phyloP scores from a whole-genome alignment of 92 coral and sea anemone species.

The Parazoanthus swiftii region DNA sequence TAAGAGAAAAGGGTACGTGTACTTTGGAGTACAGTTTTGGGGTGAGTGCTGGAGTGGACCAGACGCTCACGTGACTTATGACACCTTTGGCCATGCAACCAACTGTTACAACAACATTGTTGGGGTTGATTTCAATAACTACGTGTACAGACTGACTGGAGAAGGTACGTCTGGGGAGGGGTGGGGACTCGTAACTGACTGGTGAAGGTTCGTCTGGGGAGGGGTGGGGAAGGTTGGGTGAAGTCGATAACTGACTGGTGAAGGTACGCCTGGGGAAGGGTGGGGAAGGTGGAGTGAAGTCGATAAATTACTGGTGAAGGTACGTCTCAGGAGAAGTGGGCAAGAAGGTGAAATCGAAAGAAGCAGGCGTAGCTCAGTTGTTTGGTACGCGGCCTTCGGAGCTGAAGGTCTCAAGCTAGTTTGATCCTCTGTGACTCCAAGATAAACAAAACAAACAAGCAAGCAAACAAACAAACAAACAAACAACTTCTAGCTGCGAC shows the following conservation, averaged over 20 bases:
- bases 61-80: constrained; percentile 7
- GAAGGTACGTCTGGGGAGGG: constrained; percentile 2
- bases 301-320: background rate
- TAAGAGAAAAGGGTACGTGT: constrained; percentile 20
- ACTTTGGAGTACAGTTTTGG: constrained; percentile 28
- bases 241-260: background rate
- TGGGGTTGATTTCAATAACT: constrained; percentile 8
- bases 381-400: too few relatives aligned
- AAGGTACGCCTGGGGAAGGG: background rate
- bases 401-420: too few relatives aligned
- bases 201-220: background rate
- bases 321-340: too few relatives aligned
- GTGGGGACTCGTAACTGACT: background rate
- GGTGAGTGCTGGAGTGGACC: constrained; percentile 31
- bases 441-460: too few relatives aligned
- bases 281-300: background rate
- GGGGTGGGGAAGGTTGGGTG: background rate
- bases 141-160: constrained; percentile 20
- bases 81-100: background rate
- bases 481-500: too few relatives aligned
- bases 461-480: too few relatives aligned
- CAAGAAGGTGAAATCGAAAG: too few relatives aligned
- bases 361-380: too few relatives aligned
- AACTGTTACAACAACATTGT: constrained; percentile 18
- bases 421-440: too few relatives aligned